These are phyloP conservation scores for Ceraclea dissimilis DNA, from an alignment of 2,888 invertebrate species.

Conservation along the genomic window DNA sequence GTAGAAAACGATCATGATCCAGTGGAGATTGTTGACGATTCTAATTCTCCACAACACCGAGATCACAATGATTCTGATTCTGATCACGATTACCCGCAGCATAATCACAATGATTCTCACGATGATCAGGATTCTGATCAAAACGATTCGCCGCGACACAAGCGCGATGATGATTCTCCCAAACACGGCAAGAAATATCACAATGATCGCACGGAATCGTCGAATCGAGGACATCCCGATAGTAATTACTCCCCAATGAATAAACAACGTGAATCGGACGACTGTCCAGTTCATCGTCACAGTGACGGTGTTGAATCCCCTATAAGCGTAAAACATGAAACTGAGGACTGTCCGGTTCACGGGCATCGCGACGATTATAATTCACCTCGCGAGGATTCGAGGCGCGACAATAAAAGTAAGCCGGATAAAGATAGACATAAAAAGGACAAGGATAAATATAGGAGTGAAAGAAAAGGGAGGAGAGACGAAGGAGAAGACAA, in stretches of 20 bases:
- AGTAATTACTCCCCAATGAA: neutral
- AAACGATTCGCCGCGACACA: neutral
- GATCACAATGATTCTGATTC: neutral
- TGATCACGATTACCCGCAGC: neutral
- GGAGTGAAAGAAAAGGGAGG: no score
- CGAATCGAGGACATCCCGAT: neutral
- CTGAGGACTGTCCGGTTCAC: neutral
- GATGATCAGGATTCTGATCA: neutral
- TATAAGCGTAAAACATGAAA: no score
- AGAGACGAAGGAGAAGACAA: no score
- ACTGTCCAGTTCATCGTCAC: no score
- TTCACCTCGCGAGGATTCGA: neutral
- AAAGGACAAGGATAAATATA: neutral
- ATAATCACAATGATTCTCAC: neutral
- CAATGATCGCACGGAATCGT: neutral
- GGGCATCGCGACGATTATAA: neutral
- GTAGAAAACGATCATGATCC: neutral
- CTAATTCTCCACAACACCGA: neutral
- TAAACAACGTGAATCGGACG: no score
- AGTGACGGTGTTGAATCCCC: no score
- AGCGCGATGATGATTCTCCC: neutral
- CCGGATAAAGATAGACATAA: constrained; percentile 1
- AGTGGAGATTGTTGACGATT: neutral
- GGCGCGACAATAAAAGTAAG: constrained; percentile 1
- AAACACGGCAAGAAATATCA: neutral